Conservation (phyloP, 2,113 vertebrate species). For the Varanus komodoensis region DNA sequence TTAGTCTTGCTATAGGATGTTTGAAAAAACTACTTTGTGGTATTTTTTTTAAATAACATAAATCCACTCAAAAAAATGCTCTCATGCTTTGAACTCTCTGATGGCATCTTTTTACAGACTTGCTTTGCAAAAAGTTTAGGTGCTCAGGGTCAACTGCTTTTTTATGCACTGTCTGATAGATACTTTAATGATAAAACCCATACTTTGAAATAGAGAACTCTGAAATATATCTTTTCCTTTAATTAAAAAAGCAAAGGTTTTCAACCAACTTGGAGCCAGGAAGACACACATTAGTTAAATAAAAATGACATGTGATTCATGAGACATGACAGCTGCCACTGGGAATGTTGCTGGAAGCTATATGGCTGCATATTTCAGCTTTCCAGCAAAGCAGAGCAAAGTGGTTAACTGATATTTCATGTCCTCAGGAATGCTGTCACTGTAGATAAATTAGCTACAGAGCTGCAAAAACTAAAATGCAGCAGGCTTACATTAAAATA, state of each 20-base stretch:
- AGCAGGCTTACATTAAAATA: conserved; percentile 5
- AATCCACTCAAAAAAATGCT: neutral
- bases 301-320: neutral
- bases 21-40: neutral
- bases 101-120: neutral
- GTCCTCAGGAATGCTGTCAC: conserved; percentile 42
- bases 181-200: too few species aligned
- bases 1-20: neutral
- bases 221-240: neutral
- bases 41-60: neutral
- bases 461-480: neutral
- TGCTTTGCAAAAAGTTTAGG: neutral
- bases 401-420: conserved; percentile 42
- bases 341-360: conserved; percentile 7
- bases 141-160: neutral
- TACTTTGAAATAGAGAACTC: neutral
- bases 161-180: neutral
- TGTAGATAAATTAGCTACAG: conserved; percentile 20
- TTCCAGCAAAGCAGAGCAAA: conserved; percentile 21
- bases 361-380: conserved; percentile 21
- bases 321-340: conserved; percentile 9
- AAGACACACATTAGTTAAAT: neutral
- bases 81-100: neutral
- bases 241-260: conserved; percentile 35
- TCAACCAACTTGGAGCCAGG: conserved; percentile 15